A percentile compares a stretch with the other conserved stretches of the same genome.
phyloP scores from a whole-genome alignment of 2,888 invertebrate genomes.

The Clusia tigrina region DNA sequence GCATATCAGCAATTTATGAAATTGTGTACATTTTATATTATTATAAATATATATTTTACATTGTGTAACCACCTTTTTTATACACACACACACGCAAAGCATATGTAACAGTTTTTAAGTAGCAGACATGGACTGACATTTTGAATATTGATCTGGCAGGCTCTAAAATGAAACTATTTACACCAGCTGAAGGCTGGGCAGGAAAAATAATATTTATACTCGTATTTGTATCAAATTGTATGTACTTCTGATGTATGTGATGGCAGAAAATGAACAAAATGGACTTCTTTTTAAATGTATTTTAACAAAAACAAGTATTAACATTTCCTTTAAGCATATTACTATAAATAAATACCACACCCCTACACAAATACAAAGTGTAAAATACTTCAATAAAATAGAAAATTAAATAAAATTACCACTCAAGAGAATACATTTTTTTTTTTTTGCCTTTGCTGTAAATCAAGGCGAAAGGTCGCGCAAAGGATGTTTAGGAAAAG shows the following conservation, averaged over 20 bases:
- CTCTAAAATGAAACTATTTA: not conserved
- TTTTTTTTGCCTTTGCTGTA: no score
- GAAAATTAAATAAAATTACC: no score
- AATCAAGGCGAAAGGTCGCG: no score
- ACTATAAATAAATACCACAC: no score
- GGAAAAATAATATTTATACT: not conserved
- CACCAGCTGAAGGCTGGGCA: not conserved
- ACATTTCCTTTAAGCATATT: no score
- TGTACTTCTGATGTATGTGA: conserved; percentile 12
- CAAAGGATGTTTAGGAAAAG: no score
- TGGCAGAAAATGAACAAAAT: conserved; percentile 22
- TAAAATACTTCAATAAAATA: no score
- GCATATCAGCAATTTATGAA: conserved; percentile 25
- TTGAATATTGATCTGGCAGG: not conserved
- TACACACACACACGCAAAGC: no score
- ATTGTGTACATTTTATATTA: not conserved
- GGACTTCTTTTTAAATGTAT: not conserved
- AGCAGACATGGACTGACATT: not conserved
- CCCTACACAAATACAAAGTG: no score
- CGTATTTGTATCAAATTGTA: not conserved
- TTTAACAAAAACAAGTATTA: not conserved
- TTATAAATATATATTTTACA: conserved; percentile 26
- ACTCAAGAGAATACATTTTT: no score
- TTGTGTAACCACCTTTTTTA: not conserved
- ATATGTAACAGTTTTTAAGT: no score